These are phyloP conservation scores for Napeogenes sylphis DNA, from an alignment of 2,888 invertebrate species.

Conservation along the genomic window DNA sequence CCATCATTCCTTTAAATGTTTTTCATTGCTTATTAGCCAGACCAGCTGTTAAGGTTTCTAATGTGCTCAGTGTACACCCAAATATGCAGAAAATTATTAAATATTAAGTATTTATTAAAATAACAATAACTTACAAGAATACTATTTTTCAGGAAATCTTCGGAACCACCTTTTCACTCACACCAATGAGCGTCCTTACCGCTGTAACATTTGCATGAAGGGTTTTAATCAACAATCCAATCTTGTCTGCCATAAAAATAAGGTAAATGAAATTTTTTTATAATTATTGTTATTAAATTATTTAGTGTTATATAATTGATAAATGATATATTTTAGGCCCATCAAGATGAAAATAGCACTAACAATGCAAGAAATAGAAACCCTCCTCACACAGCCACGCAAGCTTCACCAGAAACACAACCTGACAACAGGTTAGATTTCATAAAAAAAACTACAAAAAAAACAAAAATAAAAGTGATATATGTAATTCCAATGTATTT, in stretches of 20 bases:
- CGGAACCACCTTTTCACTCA: conserved; percentile 87
- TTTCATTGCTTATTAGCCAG: not conserved
- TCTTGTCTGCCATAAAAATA: conserved; percentile 86
- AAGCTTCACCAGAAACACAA: conserved; percentile 36
- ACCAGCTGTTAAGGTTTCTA: too few species aligned
- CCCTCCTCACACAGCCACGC: conserved; percentile 32
- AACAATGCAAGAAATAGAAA: conserved; percentile 34
- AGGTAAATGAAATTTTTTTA: conserved; percentile 59
- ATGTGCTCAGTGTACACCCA: too few species aligned
- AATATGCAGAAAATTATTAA: not conserved
- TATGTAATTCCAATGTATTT: not conserved
- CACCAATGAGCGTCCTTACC: conserved; percentile 87
- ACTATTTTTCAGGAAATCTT: conserved; percentile 78
- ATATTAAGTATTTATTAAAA: not conserved
- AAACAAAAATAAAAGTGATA: conserved; percentile 31
- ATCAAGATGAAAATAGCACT: conserved; percentile 46
- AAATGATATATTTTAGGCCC: conserved; percentile 43
- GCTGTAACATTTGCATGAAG: conserved; percentile 84
- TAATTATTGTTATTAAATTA: not conserved
- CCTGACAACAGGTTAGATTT: conserved; percentile 31
- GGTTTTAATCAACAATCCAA: conserved; percentile 91
- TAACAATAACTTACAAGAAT: not conserved
- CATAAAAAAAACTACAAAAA: conserved; percentile 31
- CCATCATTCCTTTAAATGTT: conserved; percentile 7
- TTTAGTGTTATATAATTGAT: not conserved